Evolutionary conservation across 2,797 vertebrate species (phyloP), one percentile per base, ranked within the genome.

Genomic region (Acipenser transmontanus): DNA sequence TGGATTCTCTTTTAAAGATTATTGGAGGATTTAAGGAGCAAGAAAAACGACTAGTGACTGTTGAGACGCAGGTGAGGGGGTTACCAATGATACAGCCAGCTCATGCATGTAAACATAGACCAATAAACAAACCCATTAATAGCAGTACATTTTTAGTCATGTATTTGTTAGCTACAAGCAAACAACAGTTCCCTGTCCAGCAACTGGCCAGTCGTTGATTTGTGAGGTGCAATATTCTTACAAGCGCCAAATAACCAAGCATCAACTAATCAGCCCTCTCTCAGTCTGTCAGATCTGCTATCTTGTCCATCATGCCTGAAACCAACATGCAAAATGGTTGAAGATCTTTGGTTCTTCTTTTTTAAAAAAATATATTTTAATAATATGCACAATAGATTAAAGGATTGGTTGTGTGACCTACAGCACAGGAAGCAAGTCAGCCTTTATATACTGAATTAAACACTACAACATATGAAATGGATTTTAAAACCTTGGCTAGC

Each of bases 1-100:
- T 96, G 72, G 93, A 97, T 69, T 82, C 79, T 61, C 72, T 97
- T 66, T 76, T 92, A 54, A 92, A 82, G 78, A 86, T 87, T 66
- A 84, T 95, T 0, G 83, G 78, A 54, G 91, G 88, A 0, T 79
- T 93, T 70, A 92, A 91, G 77, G 93, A 96, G 63, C 94, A 96
- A 69, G 95, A 96, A 71, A 95, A 89, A 70, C 82, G 84, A 1
- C 74, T 95, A 77, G 70, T 77, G 63, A 74, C 71, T 61, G 83
- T 95, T 78, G 94, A 98, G 75, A 76, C 84, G 2, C 92, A 97
- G 88, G 95, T 94, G 86, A 85, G 77, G 54, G 64, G 48, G 13
- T 17, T 6, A 20, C 14, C 60, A 11, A 10, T 59, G 7, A 5
- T 57, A 60, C 56, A 62, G 10, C 12, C 56, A 17, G 7, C 49